Evolutionary conservation across 2,888 invertebrate genomes (phyloP), one percentile per base, ranked within the genome.

Genomic region (Pyrocoelia pectoralis): DNA sequence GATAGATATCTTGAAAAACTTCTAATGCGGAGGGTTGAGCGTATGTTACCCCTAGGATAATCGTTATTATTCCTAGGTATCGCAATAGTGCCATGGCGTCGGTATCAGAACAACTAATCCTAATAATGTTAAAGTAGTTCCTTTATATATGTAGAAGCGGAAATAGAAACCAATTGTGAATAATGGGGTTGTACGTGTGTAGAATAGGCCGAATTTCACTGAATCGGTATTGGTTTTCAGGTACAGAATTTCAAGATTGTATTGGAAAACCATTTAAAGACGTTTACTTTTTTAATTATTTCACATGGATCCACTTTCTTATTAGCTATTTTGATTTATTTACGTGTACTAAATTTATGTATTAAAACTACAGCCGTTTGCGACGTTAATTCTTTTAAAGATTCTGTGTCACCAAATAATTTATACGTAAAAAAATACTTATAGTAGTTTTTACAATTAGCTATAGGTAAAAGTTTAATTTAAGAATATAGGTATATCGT

Each of bases 1-100:
- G 81, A 77, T 90, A 91, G 80, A 90, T 87, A 74, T 89, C 89
- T 67, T 82, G 83, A 13, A 87, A 83, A 74, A 91, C 80, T 67
- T 86, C 87, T 1, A 87, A 82, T 1, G 89, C 90, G n/a, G 89
- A 85, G 40, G 71, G 73, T 48, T 74, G 71, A 2, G 77, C 76
- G 9, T 63, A 59, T 4, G 62, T 18, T 28, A 57, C 54, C 61
- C 57, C 64, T 28, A 64, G 12, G 18, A 55, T 50, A 12, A 57
- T n/a, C 5, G 52, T 56, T 19, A 48, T 58, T 40, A 56, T 33
- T 14, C 48, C 40, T 54, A 66, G 29, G 10, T 53, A 41, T 46
- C 56, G 59, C 28, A 66, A 56, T 15, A 46, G 43, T 55, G 59
- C 56, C 67, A 68, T 65, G 29, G 41, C 14, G 46, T 46, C 50